A percentile compares a stretch with the other conserved stretches of the same genome.
These are phyloP conservation scores for Psephotus haematonotus DNA, from an alignment of 2,113 vertebrate species.

Conservation along the genomic window DNA sequence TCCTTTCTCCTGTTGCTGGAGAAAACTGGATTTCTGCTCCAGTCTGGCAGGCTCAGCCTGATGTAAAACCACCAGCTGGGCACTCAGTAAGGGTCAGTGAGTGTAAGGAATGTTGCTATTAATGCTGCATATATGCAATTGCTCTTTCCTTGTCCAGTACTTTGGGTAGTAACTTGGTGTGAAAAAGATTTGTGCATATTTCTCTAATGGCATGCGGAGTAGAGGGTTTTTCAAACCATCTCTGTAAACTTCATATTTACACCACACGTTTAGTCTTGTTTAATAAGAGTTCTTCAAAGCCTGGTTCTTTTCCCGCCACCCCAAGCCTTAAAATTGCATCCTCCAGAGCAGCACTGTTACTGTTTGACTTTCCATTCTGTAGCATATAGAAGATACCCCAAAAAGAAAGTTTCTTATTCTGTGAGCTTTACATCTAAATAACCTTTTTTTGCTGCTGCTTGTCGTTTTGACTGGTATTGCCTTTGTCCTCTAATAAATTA, in stretches of 20 bases:
- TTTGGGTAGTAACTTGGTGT: not conserved
- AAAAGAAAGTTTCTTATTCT: not conserved
- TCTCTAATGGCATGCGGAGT: not conserved
- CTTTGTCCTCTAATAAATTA: not conserved
- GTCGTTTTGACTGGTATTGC: not conserved
- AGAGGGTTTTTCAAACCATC: not conserved
- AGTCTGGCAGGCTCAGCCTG: not conserved
- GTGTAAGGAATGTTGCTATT: not conserved
- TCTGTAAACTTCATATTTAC: not conserved
- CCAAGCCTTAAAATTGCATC: not conserved
- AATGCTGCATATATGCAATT: not conserved
- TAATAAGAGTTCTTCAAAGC: not conserved
- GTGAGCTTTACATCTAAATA: not conserved
- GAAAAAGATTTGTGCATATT: not conserved
- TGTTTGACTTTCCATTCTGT: not conserved
- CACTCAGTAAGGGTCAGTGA: not conserved
- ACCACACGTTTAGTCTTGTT: rapidly evolving
- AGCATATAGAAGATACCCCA: not conserved
- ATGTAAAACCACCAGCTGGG: not conserved
- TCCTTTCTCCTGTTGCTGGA: not conserved
- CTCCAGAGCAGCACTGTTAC: rapidly evolving
- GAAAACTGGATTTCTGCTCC: not conserved
- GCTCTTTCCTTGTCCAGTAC: not conserved
- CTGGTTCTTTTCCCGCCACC: not conserved
- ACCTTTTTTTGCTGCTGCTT: not conserved